Conservation (phyloP, 2,888 invertebrate genomes). For the Eugnorisma glareosa region DNA sequence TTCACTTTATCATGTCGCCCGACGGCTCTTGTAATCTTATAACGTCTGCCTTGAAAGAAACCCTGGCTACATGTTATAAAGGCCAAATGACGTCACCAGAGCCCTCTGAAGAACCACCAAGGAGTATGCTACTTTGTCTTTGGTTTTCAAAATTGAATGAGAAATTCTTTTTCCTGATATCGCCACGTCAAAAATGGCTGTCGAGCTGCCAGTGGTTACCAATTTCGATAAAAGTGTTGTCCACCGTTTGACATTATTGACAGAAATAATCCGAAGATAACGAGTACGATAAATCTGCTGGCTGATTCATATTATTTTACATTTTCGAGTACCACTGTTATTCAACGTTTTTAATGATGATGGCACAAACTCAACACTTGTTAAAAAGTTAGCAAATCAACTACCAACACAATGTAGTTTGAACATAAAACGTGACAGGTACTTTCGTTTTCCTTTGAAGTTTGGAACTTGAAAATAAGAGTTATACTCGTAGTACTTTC, state of each 20-base stretch:
- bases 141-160: constrained; percentile 36
- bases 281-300: constrained; percentile 7
- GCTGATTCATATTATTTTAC: constrained; percentile 12
- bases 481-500: not conserved
- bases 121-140: constrained; percentile 15
- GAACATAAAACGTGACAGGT: not conserved
- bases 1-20: constrained; percentile 53
- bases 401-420: not conserved
- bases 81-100: constrained; percentile 36
- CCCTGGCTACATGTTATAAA: constrained; percentile 40
- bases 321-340: not conserved
- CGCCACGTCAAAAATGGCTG: constrained; percentile 14
- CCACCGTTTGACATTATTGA: constrained; percentile 40
- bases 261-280: constrained; percentile 37
- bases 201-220: constrained; percentile 15
- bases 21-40: constrained; percentile 42
- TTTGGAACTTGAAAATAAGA: not conserved
- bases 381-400: not conserved
- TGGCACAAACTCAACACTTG: not conserved
- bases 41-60: constrained; percentile 39
- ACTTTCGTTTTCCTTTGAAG: not conserved
- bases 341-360: not conserved
- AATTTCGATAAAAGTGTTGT: constrained; percentile 36
- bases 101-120: constrained; percentile 25
- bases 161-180: not conserved